Evolutionary conservation across 2,797 vertebrate genomes (phyloP), one percentile per base, ranked within the genome.

Genomic region (Xiphophorus birchmanni): DNA sequence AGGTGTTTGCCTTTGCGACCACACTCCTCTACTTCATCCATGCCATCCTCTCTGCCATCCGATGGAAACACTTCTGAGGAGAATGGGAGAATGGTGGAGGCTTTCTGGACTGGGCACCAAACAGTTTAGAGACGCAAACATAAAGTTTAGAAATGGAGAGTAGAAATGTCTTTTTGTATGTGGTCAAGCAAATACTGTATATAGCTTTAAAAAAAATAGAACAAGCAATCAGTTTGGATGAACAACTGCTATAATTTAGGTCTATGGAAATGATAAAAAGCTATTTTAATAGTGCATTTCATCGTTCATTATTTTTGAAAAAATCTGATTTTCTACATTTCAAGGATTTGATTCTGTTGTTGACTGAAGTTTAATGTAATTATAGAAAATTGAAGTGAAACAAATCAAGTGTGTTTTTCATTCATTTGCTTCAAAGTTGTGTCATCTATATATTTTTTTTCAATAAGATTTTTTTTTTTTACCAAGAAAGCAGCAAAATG

Each of bases 11-110:
- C n/a, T 91, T 83, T 37, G 0, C 87, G 0, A 45, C 94, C 77
- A 93, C 90, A 1, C 85, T 95, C 18, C 77, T 96, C 69, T 96
- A 96, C 91, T 95, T 96, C 86, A 86, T 95, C 81, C 96, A 96
- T 74, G 75, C 90, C 87, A 90, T 96, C 78, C 84, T 96, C 29
- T 96, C 95, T 0, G 89, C 95, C 37, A 79, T 94, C 44, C 85
- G 96, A 54, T 96, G 96, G 96, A 96, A 95, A 80, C 78, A 87
- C 78, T 95, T 95, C 83, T 96, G 86, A 95, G 48, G 65, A 75
- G 26, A 35, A 2, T 42, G 17, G 10, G 2, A 26, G 40, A 45
- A 45, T 13, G 8, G 48, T 73, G 35, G 44, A 35, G 6, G 32
- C 42, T 76, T 76, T 80, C 10, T 75, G 63, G 44, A 44, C 17